Evolutionary conservation across 2,797 vertebrate species (phyloP), one percentile per base, ranked within the genome.

Genomic region (Uromys caudimaculatus): DNA sequence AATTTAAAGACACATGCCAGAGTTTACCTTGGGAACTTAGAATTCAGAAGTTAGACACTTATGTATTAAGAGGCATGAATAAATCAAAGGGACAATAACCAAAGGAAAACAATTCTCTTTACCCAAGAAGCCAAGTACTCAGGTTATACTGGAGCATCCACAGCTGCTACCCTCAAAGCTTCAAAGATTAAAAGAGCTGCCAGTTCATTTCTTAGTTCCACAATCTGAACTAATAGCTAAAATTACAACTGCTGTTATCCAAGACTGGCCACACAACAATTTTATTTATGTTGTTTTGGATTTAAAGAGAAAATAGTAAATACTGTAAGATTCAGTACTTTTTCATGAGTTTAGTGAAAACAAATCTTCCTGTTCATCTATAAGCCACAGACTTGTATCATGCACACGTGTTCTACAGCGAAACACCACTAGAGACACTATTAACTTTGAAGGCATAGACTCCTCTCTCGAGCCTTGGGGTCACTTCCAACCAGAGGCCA

Each of bases 81-180:
- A 86, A 91, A 95, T 29, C 77, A 89, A 89, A 89, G 23, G 44
- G 19, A 79, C 35, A 23, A 32, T 58, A 84, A 92, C 54, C 35
- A 69, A 91, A 95, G 47, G 75, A 60, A 96, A 96, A 95, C 32
- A 88, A 94, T 81, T 87, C 76, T 94, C 24, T 60, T 76, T 81
- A 92, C 77, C 2, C 29, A 93, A 88, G 29, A 95, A 95, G 29
- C 35, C 52, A 90, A 67, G 23, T 83, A 56, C 29, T 24, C 54
- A 85, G 86, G 47, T 90, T 38, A 71, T 38, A 38, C 35, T 88
- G 88, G 41, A 90, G 11, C 21, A 90, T 52, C 47, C 29, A 32
- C 35, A 82, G 41, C 3, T 19, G 56, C 32, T 2, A 19, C 3
- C 38, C 24, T 7, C 4, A 75, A 62, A 44, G 16, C 17, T 44